Evolutionary conservation across 2,888 invertebrate genomes (phyloP).

Genomic region (Antheraea assamensis): DNA sequence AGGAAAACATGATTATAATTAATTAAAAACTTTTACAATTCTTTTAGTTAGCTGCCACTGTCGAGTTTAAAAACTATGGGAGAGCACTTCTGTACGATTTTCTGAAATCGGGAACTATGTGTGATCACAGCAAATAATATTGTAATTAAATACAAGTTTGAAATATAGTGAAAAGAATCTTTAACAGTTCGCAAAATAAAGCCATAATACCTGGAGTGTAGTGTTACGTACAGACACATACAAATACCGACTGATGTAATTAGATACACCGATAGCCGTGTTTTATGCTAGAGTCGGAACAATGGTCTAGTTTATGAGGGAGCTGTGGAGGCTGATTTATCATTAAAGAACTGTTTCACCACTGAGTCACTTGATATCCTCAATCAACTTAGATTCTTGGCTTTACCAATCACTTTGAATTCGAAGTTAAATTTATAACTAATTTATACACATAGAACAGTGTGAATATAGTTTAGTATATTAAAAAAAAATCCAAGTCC

Average conservation of each 20-base stretch:
- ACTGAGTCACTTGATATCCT: not conserved
- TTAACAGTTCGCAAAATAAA: not conserved
- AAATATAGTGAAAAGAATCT: not conserved
- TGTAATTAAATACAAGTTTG: not conserved
- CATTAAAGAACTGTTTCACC: conserved; percentile 1
- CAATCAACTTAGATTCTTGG: not conserved
- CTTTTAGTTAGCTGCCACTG: too few species aligned
- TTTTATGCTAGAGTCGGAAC: conserved; percentile 15
- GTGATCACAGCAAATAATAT: too few species aligned
- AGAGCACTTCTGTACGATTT: too few species aligned
- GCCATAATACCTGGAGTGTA: not conserved
- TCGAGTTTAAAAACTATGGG: too few species aligned
- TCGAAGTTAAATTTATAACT: not conserved
- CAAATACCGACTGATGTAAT: conserved; percentile 2
- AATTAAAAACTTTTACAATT: too few species aligned
- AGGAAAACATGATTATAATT: too few species aligned
- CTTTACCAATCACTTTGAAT: not conserved
- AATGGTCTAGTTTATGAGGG: conserved; percentile 13
- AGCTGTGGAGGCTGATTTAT: conserved; percentile 4
- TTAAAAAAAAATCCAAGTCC: not conserved
- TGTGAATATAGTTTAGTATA: not conserved
- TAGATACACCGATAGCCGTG: conserved; percentile 8
- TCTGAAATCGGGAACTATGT: too few species aligned
- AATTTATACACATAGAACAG: not conserved
- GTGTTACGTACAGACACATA: conserved; percentile 7